Evolutionary conservation across 2,888 invertebrate species (phyloP), one percentile per base, ranked within the genome.

Genomic region (Trileptium ribeirensis): DNA sequence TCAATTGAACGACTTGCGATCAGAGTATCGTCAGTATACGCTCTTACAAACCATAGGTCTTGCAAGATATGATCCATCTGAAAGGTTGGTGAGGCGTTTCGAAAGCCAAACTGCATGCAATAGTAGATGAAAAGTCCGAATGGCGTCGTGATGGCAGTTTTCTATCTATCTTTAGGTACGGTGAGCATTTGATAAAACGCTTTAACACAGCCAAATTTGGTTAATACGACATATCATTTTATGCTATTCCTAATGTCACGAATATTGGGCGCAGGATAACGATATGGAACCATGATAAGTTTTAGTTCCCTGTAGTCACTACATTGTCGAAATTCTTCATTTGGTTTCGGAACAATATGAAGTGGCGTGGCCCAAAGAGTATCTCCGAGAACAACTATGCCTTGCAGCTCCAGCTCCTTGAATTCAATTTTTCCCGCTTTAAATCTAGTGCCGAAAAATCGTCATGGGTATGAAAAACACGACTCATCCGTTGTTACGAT

Each of bases 61-160:
- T 19, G 24, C 1, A 81, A 36, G 2, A 77, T 34, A 29, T 29
- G 15, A 51, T 79, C 74, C n/a, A 79, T 31, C 79, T 85, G 82
- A 64, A 84, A 85, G 2, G 82, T 83, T 0, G 82, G 82, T 29
- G 83, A 81, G 34, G 83, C 83, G 33, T 82, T 83, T 1, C 82
- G 81, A 0, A 85, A 67, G 8, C 84, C 83, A 78, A 83, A 85
- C 0, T 81, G 80, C 80, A 85, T 81, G n/a, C 82, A 39, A 15
- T 81, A 81, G 78, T 81, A 84, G 33, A 83, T 78, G 36, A 79
- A 85, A 34, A 82, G 81, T 0, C 85, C n/a, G n/a, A n/a, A n/a
- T n/a, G n/a, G n/a, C n/a, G n/a, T n/a, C n/a, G n/a, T n/a, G n/a
- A n/a, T n/a, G n/a, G 82, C 82, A 34, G 84, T 81, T n/a, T 84